A percentile compares a stretch with the other conserved stretches of the same genome.
Evolutionary conservation across 2,888 invertebrate species (phyloP).

Genomic region (Lydus trimaculatus): DNA sequence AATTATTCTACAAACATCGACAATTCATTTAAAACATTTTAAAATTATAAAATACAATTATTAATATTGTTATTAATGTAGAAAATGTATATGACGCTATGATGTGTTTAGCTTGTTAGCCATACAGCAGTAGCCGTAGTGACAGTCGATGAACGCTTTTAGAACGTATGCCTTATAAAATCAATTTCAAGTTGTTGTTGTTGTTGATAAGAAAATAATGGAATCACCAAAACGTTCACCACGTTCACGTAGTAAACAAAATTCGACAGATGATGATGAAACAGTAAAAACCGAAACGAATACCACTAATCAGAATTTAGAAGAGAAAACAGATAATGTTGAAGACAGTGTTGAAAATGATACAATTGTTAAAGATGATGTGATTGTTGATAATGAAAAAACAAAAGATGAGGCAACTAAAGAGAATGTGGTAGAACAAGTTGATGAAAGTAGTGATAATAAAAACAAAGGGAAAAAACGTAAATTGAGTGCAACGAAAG

Average conservation of each 20-base stretch:
- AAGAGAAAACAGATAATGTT: not conserved
- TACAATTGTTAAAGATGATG: not conserved
- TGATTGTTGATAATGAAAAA: not conserved
- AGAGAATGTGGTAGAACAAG: constrained; percentile 21
- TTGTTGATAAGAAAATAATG: constrained; percentile 13
- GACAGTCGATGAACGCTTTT: constrained; percentile 18
- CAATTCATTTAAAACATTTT: not conserved
- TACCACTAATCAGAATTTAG: not conserved
- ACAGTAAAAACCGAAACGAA: constrained; percentile 5
- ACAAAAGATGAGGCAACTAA: constrained; percentile 26
- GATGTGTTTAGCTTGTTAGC: constrained; percentile 1
- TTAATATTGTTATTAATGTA: not conserved
- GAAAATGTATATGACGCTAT: constrained; percentile 20
- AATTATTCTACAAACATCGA: not conserved
- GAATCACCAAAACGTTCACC: constrained; percentile 11
- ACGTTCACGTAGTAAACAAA: not conserved
- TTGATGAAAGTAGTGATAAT: constrained; percentile 8
- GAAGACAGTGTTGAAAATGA: not conserved
- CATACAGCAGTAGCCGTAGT: not conserved
- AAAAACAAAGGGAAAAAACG: constrained; percentile 17
- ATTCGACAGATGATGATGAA: constrained; percentile 6
- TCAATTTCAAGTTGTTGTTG: not conserved
- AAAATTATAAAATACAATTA: not conserved
- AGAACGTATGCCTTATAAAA: constrained; percentile 16
- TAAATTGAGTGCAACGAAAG: constrained; percentile 12